Base-by-base conservation (phyloP, 2,888 invertebrate genomes). In the Perithous albicinctus region DNA sequence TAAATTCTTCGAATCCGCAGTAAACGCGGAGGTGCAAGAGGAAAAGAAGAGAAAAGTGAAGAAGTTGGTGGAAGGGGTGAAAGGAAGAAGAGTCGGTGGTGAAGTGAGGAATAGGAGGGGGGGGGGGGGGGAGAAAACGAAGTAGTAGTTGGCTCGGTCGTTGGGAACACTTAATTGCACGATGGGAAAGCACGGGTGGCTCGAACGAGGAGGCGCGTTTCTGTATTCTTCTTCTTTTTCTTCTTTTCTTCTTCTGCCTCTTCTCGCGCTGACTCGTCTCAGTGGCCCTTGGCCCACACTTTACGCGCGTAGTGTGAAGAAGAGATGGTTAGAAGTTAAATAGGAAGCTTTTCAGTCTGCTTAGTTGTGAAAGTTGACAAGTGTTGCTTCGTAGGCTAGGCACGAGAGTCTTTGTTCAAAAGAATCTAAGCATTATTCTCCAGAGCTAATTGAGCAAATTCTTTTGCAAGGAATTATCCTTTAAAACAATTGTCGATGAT, bases 1-100 rank as follows among this genome's bases (percentile, higher is more conserved):
- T 88, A 89, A 88, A 89, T 89, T 89, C 88, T 86, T 87, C 86
- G 84, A 85, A 87, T 87, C 80, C 81, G 83, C 78, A 70, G 66
- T 76, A 83, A 83, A 83, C 69, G 69, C 41, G 66, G 67, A 84
- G 80, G 74, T 78, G 79, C 77, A 79, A 81, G 78, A 64, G 79
- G 81, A 73, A 82, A 80, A 64, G 67, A 46, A 15, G 61, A 80
- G 69, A 67, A 78, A 61, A 74, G 74, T 46, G 46, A 43, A 73
- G 32, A 35, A 29, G 54, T 43, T 18, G 54, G 32, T 48, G 46
- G 72, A 51, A 8, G 48, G 18, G 56, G 26, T 59, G 32, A 41
- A 12, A 72, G 46, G 43, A 46, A 46, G 64, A 18, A 54, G 48
- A 61, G 56, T 15, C 41, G 46, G 43, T 18, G 69, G 38, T 51